Conservation (phyloP, 2,888 invertebrate species). For the Leucania comma region DNA sequence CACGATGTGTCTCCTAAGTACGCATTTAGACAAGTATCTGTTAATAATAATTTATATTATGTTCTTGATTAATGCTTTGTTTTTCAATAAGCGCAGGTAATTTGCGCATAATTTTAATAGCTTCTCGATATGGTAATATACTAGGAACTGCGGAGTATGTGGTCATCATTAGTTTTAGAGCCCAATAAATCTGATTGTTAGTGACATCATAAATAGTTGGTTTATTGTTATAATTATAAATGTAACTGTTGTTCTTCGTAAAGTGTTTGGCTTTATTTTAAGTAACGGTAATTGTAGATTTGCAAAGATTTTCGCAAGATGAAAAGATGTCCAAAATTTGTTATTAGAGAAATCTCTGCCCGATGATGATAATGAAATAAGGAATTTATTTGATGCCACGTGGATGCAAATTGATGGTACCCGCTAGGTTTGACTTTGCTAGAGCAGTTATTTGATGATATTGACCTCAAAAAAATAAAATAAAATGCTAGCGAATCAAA, state of each 20-base stretch:
- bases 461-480: no score
- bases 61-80: neutral
- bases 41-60: neutral
- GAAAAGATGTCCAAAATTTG: neutral
- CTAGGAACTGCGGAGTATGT: slow-evolving; percentile 39
- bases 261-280: neutral
- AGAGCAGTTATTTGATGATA: no score
- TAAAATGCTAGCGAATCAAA: neutral
- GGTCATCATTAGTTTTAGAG: slow-evolving; percentile 48
- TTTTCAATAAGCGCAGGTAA: slow-evolving; percentile 8
- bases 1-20: neutral
- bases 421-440: no score
- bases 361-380: neutral
- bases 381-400: neutral
- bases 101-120: slow-evolving; percentile 44
- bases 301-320: neutral
- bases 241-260: neutral
- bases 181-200: slow-evolving; percentile 27
- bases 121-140: slow-evolving; percentile 43
- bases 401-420: no score
- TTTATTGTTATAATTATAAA: neutral
- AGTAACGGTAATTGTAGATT: neutral
- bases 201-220: slow-evolving; percentile 9
- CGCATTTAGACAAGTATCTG: slow-evolving; percentile 2
- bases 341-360: neutral